Conservation (phyloP, 2,888 invertebrate genomes). For the Crocallis elinguaria region DNA sequence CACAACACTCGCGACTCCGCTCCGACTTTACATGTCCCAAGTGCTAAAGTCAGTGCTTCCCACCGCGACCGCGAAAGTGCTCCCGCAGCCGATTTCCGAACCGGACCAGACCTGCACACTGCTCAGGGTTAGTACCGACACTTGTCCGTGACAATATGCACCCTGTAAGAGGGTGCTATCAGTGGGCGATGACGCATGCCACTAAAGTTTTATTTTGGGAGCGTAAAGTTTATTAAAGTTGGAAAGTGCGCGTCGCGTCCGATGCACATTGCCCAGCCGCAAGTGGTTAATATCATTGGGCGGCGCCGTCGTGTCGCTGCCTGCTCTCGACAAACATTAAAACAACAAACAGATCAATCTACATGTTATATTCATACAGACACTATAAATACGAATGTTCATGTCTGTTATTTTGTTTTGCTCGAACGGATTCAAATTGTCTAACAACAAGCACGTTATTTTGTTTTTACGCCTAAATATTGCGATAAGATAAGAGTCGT, state of each 20-base stretch:
- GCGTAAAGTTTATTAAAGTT: constrained; percentile 76
- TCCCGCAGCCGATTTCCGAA: constrained; percentile 76
- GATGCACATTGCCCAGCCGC: constrained; percentile 78
- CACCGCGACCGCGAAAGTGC: constrained; percentile 78
- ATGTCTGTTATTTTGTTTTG: constrained; percentile 51
- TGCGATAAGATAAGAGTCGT: constrained; percentile 76
- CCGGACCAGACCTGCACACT: constrained; percentile 77
- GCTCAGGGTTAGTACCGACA: constrained; percentile 79
- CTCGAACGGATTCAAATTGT: constrained; percentile 50
- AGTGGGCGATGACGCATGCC: constrained; percentile 55
- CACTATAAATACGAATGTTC: constrained; percentile 58
- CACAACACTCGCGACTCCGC: constrained; percentile 46
- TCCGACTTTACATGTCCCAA: constrained; percentile 79
- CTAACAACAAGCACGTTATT: constrained; percentile 64
- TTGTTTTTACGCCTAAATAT: constrained; percentile 75
- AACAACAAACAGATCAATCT: constrained; percentile 83
- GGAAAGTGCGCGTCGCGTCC: constrained; percentile 70
- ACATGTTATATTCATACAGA: constrained; percentile 68
- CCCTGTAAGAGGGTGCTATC: constrained; percentile 52
- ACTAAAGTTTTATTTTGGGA: constrained; percentile 77
- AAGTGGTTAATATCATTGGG: constrained; percentile 74
- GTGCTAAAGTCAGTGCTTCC: constrained; percentile 83
- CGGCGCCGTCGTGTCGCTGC: constrained; percentile 78
- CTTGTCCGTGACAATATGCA: constrained; percentile 49
- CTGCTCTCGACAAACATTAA: constrained; percentile 71